phyloP scores from a whole-genome alignment of 2,888 invertebrate species.

The Chironomus tentans region DNA sequence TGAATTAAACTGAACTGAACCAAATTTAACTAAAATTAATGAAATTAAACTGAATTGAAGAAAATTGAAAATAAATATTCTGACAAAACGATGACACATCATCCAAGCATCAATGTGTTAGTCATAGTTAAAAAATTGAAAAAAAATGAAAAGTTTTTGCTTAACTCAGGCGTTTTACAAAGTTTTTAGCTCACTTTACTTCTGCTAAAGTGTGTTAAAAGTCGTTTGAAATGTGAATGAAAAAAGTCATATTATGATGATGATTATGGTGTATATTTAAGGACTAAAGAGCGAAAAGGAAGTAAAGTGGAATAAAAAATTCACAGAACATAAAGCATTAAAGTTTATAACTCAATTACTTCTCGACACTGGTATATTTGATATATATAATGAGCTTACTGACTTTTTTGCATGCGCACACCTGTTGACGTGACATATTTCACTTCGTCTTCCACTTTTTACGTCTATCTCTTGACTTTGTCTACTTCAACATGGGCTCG shows the following conservation, averaged over 20 bases:
- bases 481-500: too few species aligned
- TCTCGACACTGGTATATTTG: background rate
- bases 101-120: too few species aligned
- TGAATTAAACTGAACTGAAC: too few species aligned
- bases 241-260: background rate
- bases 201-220: background rate
- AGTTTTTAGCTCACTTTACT: background rate
- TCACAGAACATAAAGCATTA: constrained; percentile 11
- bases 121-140: too few species aligned
- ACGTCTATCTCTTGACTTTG: too few species aligned
- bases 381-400: background rate
- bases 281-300: background rate
- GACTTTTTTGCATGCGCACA: background rate
- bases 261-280: constrained; percentile 3
- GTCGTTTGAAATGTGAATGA: background rate
- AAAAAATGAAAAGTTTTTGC: too few species aligned
- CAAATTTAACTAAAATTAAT: too few species aligned
- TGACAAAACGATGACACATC: too few species aligned
- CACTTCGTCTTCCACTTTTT: too few species aligned
- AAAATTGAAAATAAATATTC: too few species aligned
- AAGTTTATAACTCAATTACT: constrained; percentile 25
- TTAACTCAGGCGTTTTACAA: too few species aligned
- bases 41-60: too few species aligned
- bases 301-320: background rate
- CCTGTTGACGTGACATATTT: constrained; percentile 11